These are phyloP conservation scores for Otolemur garnettii DNA, from an alignment of 2,113 vertebrate species.

Conservation along the genomic window DNA sequence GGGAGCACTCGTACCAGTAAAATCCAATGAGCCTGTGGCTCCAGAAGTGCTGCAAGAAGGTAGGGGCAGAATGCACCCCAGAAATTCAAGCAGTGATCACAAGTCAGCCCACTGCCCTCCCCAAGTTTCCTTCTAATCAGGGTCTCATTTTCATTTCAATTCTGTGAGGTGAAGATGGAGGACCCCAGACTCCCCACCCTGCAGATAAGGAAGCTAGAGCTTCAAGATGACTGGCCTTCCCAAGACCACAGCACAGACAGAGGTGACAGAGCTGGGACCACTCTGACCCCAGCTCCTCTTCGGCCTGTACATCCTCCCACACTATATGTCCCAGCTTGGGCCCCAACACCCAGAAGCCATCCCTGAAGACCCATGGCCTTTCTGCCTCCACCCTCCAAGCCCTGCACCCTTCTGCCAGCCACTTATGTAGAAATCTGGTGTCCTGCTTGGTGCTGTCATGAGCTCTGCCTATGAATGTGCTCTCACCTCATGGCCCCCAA, in stretches of 20 bases:
- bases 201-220: not conserved
- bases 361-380: not conserved
- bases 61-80: rapidly evolving
- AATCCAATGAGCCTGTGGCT: not conserved
- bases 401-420: not conserved
- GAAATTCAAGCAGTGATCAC: not conserved
- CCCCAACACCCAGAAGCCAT: not conserved
- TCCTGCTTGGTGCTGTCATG: not conserved
- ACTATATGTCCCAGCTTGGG: not conserved
- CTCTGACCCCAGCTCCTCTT: not conserved
- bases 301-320: not conserved
- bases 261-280: not conserved
- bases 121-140: not conserved
- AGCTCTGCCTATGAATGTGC: rapidly evolving
- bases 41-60: not conserved
- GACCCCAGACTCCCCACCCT: too few species aligned
- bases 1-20: not conserved
- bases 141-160: too few species aligned
- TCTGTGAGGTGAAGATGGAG: not conserved
- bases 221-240: not conserved
- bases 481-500: too few species aligned
- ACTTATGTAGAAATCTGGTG: not conserved
- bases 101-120: not conserved
- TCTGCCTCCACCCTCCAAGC: not conserved
- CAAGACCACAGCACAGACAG: rapidly evolving